Conservation (phyloP, 2,797 vertebrate species). For the Melanotaenia parkinsoni region DNA sequence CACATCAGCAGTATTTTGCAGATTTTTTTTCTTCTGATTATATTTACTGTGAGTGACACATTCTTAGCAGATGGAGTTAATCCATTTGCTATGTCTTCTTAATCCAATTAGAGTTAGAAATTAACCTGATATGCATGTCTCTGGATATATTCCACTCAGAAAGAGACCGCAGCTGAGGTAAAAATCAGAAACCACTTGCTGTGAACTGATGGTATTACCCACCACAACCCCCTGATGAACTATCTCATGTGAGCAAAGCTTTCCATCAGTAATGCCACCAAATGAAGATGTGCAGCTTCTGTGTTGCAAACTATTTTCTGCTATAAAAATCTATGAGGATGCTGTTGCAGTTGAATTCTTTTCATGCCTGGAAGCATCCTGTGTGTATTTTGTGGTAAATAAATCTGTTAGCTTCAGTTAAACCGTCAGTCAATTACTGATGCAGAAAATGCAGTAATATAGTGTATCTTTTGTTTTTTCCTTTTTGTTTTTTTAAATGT, state of each 20-base stretch:
- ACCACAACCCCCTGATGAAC: neutral
- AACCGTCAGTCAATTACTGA: neutral
- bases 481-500: too few relatives aligned
- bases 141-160: too few relatives aligned
- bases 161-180: too few relatives aligned
- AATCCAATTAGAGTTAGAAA: too few relatives aligned
- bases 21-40: neutral
- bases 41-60: neutral
- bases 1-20: neutral
- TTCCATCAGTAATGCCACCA: neutral
- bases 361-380: neutral
- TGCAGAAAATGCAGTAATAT: neutral
- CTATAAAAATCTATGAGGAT: neutral
- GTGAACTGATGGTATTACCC: too few relatives aligned
- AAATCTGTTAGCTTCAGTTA: neutral
- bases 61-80: neutral
- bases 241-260: neutral
- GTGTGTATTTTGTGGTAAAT: neutral
- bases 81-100: too few relatives aligned
- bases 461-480: neutral
- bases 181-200: too few relatives aligned
- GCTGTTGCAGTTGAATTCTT: neutral
- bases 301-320: neutral
- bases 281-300: neutral
- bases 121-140: too few relatives aligned